Evolutionary conservation across 2,888 invertebrate species (phyloP), one percentile per base, ranked within the genome.

Genomic region (Phortica magna): DNA sequence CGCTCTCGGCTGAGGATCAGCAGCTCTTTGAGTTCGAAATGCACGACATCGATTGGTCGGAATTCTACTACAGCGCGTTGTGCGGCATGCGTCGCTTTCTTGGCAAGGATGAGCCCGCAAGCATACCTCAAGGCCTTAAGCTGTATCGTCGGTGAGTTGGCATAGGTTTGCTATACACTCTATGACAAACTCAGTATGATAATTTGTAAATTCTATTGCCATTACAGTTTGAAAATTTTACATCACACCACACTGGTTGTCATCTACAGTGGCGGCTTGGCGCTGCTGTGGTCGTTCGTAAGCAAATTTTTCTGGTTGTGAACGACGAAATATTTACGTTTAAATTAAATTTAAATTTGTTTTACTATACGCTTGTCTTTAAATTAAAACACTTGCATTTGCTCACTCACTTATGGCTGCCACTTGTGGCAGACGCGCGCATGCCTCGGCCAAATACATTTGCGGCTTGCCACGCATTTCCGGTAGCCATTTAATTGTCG

Each of bases 1-100:
- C 90, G 43, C 81, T 94, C 53, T 90, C 90, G 4, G 76, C 85
- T 0, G 84, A 83, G 39, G 94, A 93, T 83, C 89, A 92, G 78
- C 83, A 92, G 91, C 79, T 95, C 72, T 98, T 96, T 89, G 94
- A 94, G 10, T 96, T 97, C 90, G 95, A 95, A 87, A 95, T 97
- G 92, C 90, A 91, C 0, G 92, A 93, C 9, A 91, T 98, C 14
- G 92, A 95, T 83, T 98, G 98, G 98, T 90, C 79, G 19, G 81
- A 83, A 9, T 89, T 90, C 55, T 84, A 91, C 59, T 74, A 82
- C 48, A 76, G 77, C 0, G 96, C 97, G 88, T 92, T 96, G 43
- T 92, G 92, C 71, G 98, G 98, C 4, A 93, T 97, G 74, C 93
- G 97, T 76, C 91, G 94, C 73, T 96, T 95, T 89, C 91, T 98